Conservation (phyloP, 2,888 invertebrate genomes). For the Drosophila flavopinicola region DNA sequence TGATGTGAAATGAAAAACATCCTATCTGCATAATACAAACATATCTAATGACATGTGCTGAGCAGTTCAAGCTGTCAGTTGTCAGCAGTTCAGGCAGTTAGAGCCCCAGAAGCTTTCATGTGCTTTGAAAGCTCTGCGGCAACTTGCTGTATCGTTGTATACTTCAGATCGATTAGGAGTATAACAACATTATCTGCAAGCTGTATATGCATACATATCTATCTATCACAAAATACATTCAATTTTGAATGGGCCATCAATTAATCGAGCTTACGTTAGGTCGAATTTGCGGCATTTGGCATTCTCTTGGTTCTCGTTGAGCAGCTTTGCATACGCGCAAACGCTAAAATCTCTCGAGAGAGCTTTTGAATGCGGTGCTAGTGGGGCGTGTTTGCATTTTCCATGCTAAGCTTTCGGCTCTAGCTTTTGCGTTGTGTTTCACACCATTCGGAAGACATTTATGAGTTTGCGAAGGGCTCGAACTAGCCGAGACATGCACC, state of each 20-base stretch:
- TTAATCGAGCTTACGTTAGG: conserved; percentile 10
- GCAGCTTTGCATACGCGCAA: conserved; percentile 21
- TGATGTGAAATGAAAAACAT: neutral
- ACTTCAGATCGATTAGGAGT: too few relatives aligned
- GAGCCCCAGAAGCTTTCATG: conserved; percentile 1
- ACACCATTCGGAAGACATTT: too few relatives aligned
- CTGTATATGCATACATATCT: too few relatives aligned
- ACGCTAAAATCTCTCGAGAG: conserved; percentile 3
- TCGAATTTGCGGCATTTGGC: neutral
- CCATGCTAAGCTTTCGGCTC: conserved; percentile 32
- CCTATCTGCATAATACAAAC: too few relatives aligned
- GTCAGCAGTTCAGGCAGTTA: neutral
- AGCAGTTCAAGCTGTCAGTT: neutral
- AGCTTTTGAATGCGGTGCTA: conserved; percentile 36
- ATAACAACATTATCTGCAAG: too few relatives aligned
- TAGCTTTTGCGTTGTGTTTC: conserved; percentile 37
- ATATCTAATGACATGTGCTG: neutral
- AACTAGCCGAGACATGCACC: conserved; percentile 53
- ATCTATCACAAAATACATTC: conserved; percentile 2
- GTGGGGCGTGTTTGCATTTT: conserved; percentile 11
- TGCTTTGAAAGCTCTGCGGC: neutral
- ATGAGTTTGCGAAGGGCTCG: conserved; percentile 2
- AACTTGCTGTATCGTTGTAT: too few relatives aligned
- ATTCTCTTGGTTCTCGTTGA: conserved; percentile 5
- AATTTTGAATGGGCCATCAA: conserved; percentile 23